A percentile compares a stretch with the other conserved stretches of the same genome.
Conservation (phyloP, 2,888 invertebrate genomes). For the Xanthorhoe designata region DNA sequence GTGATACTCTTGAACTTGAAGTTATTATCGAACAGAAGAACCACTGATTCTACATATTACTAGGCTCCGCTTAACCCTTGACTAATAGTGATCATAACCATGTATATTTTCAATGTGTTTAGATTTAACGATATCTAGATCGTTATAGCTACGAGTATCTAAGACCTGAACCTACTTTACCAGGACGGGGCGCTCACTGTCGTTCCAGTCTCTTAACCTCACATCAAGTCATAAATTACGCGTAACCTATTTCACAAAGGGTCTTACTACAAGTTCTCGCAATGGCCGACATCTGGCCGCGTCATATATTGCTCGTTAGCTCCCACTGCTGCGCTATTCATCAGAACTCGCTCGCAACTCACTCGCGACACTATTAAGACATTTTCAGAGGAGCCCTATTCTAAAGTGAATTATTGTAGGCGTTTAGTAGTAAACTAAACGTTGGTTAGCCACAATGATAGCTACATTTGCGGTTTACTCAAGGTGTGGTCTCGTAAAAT, state of each 20-base stretch:
- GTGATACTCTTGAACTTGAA: too few species aligned
- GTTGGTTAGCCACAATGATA: constrained; percentile 54
- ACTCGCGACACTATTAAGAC: constrained; percentile 64
- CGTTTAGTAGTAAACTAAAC: constrained; percentile 62
- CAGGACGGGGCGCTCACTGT: constrained; percentile 15
- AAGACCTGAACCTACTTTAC: not conserved
- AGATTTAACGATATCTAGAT: not conserved
- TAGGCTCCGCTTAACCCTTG: too few species aligned
- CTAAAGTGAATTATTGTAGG: constrained; percentile 67
- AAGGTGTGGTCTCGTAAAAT: constrained; percentile 55
- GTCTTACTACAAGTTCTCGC: constrained; percentile 45
- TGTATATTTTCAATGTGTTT: too few species aligned
- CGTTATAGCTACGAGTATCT: not conserved
- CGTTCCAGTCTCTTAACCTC: constrained; percentile 19
- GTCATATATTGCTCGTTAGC: constrained; percentile 61
- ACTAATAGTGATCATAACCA: too few species aligned
- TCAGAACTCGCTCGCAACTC: constrained; percentile 59
- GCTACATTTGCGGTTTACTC: constrained; percentile 55
- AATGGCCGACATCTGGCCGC: constrained; percentile 55
- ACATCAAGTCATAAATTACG: constrained; percentile 25
- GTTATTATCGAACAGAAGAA: too few species aligned
- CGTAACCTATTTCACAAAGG: constrained; percentile 34
- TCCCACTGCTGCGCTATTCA: constrained; percentile 61
- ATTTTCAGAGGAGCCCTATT: constrained; percentile 63
- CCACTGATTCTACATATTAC: too few species aligned